These are phyloP conservation scores for Nothocercus julius DNA, from an alignment of 2,113 vertebrate genomes.

Conservation along the genomic window DNA sequence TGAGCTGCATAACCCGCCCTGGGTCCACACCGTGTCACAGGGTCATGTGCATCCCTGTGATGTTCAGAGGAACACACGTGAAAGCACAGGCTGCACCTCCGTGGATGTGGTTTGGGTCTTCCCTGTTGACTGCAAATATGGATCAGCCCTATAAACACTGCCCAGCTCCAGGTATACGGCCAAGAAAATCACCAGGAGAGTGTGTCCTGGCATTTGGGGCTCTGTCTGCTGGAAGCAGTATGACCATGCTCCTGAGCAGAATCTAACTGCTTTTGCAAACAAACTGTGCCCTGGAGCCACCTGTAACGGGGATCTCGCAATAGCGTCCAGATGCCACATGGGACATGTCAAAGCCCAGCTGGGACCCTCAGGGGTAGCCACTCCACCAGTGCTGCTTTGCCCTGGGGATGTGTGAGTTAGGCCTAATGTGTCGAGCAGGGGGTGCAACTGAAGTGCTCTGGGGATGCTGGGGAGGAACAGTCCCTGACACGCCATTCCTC, in stretches of 20 bases:
- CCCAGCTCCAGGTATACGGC: background rate
- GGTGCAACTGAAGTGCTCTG: background rate
- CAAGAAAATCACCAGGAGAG: background rate
- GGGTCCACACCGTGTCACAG: background rate
- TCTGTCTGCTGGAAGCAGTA: background rate
- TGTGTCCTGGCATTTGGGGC: background rate
- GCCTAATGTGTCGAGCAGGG: background rate
- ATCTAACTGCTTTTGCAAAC: background rate
- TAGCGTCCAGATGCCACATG: accelerated
- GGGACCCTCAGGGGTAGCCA: background rate
- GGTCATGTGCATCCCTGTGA: background rate
- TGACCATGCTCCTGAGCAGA: background rate
- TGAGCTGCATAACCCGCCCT: background rate
- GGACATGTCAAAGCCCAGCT: background rate
- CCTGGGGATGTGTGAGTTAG: background rate
- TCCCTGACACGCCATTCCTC: slow-evolving; percentile 51
- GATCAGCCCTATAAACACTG: background rate
- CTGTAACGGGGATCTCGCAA: background rate
- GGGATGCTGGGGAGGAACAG: slow-evolving; percentile 11
- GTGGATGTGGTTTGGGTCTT: background rate
- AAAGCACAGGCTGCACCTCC: background rate
- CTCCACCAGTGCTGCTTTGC: background rate
- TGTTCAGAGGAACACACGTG: background rate
- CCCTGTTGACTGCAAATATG: background rate
- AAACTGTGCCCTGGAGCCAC: background rate